Percentiles rank a stretch among this genome's conserved stretches.
Evolutionary conservation across 2,797 vertebrate genomes (phyloP).

Genomic region (Halcyon leucocephala): DNA sequence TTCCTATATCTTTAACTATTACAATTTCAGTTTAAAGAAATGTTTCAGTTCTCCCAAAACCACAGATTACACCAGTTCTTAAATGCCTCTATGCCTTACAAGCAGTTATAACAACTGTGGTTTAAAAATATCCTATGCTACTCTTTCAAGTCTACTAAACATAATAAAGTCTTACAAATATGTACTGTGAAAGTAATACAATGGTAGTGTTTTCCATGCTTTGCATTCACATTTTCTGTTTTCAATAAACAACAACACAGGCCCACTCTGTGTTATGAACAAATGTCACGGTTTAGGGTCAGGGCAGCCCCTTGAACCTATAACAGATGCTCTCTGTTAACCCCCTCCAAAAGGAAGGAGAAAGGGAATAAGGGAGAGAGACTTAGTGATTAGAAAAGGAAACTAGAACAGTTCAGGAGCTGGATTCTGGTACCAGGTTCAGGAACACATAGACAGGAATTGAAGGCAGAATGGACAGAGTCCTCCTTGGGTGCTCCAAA

Average conservation of each 20-base stretch:
- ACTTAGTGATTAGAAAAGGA: too few relatives aligned
- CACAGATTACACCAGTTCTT: not conserved
- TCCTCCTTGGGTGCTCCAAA: too few relatives aligned
- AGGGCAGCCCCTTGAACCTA: too few relatives aligned
- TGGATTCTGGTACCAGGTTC: too few relatives aligned
- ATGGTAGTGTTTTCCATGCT: not conserved
- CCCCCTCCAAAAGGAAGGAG: too few relatives aligned
- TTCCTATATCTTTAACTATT: not conserved
- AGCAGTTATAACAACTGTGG: not conserved
- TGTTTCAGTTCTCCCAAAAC: not conserved
- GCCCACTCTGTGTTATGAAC: not conserved
- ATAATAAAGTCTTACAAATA: not conserved
- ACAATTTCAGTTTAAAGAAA: not conserved
- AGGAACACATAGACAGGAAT: too few relatives aligned
- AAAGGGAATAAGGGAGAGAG: too few relatives aligned
- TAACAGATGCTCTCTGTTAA: too few relatives aligned
- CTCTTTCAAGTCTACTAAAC: not conserved
- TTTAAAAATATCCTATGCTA: not conserved
- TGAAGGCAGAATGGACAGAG: too few relatives aligned
- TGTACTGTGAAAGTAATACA: not conserved
- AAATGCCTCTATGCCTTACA: not conserved
- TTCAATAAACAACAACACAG: not conserved
- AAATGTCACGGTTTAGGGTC: too few relatives aligned
- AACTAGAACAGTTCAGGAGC: too few relatives aligned
- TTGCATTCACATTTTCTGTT: not conserved